A percentile compares a stretch with the other conserved stretches of the same genome.
Conservation (phyloP, 1,140 invertebrate genomes). For the Lasaia peninsularis region DNA sequence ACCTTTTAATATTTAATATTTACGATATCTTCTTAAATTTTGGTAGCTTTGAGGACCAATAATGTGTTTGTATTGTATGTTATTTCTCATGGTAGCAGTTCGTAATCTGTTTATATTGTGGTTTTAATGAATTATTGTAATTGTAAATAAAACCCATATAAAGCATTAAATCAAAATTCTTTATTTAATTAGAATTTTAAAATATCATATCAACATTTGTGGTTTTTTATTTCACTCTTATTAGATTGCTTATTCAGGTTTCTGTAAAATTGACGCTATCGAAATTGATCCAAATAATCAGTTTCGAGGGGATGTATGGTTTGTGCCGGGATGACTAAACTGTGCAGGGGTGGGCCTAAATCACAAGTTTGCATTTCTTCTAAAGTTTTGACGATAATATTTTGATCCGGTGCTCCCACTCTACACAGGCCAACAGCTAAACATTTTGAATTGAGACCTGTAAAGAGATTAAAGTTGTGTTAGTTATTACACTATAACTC, state of each 20-base stretch:
- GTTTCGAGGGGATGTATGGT: constrained; percentile 93
- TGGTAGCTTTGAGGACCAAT: constrained; percentile 74
- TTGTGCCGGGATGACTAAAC: constrained; percentile 90
- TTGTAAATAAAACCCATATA: constrained; percentile 75
- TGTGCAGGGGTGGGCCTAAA: constrained; percentile 95
- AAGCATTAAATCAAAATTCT: constrained; percentile 40
- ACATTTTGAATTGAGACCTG: constrained; percentile 79
- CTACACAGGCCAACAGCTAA: constrained; percentile 91
- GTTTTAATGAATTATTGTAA: constrained; percentile 62
- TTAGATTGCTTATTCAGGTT: neutral
- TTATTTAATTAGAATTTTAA: constrained; percentile 50
- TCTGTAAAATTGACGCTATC: constrained; percentile 25
- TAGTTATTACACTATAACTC: too few relatives aligned
- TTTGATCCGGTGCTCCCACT: constrained; percentile 91
- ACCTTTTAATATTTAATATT: constrained; percentile 70
- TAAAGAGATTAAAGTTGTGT: constrained; percentile 26
- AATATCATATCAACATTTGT: constrained; percentile 20
- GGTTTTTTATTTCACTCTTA: constrained; percentile 1
- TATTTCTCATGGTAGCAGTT: constrained; percentile 62
- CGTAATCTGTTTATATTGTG: constrained; percentile 65
- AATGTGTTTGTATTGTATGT: constrained; percentile 55
- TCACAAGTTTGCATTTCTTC: constrained; percentile 86
- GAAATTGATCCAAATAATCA: constrained; percentile 88
- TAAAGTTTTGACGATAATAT: constrained; percentile 86
- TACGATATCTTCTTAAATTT: constrained; percentile 47